phyloP scores from a whole-genome alignment of 2,113 vertebrate species.

The Marmota flaviventris region DNA sequence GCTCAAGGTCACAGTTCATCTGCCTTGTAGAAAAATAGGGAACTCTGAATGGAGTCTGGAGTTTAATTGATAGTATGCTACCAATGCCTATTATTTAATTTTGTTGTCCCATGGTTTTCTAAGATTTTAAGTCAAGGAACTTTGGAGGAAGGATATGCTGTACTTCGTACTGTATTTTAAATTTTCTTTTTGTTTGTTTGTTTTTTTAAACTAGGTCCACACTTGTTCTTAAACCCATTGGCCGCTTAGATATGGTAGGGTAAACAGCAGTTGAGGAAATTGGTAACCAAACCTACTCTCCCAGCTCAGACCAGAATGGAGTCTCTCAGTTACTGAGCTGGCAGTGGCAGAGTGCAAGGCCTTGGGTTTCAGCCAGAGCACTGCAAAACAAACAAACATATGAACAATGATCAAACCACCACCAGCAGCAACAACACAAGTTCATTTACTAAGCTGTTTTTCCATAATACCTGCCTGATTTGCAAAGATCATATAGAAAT shows the following conservation, averaged over 20 bases:
- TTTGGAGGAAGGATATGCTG: not conserved
- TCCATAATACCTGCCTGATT: not conserved
- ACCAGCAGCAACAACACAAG: no score
- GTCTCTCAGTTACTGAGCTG: not conserved
- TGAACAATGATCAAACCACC: no score
- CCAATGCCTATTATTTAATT: not conserved
- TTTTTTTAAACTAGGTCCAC: not conserved
- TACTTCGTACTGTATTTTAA: not conserved
- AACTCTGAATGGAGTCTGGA: not conserved
- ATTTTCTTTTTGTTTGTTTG: not conserved
- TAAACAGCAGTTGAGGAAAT: not conserved
- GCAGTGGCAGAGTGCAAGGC: not conserved
- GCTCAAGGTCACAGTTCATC: not conserved
- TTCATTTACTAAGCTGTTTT: not conserved
- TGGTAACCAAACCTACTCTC: not conserved
- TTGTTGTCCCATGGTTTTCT: not conserved
- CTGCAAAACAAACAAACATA: not conserved
- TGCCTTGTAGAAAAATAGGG: constrained; percentile 1
- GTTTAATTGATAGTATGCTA: not conserved
- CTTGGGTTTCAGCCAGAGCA: not conserved
- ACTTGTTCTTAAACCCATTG: not conserved
- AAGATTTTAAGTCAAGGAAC: not conserved
- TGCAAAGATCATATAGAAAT: not conserved
- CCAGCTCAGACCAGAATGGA: not conserved
- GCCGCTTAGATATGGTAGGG: not conserved